These are phyloP conservation scores for Eurytoma adleriae DNA, from an alignment of 2,888 invertebrate genomes.

Conservation along the genomic window DNA sequence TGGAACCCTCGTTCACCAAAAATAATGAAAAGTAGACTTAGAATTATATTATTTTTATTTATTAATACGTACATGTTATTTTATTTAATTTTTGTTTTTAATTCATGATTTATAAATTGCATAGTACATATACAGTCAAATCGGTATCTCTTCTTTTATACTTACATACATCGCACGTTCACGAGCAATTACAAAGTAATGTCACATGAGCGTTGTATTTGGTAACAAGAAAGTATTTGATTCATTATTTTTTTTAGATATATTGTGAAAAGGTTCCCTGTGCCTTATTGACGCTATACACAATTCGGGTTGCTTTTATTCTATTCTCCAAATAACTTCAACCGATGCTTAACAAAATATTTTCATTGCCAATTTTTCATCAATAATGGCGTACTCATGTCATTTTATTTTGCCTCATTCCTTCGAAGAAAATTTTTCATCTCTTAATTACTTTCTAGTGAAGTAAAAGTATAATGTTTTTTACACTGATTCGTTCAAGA, in stretches of 20 bases:
- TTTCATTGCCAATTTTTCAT: constrained; percentile 26
- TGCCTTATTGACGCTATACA: constrained; percentile 35
- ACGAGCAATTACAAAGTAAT: constrained; percentile 45
- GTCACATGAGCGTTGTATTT: constrained; percentile 42
- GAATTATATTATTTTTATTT: constrained; percentile 58
- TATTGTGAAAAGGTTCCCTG: constrained; percentile 47
- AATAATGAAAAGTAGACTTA: constrained; percentile 18
- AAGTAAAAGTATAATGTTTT: constrained; percentile 40
- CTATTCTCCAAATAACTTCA: constrained; percentile 27
- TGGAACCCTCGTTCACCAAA: neutral
- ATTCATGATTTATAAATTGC: constrained; percentile 54
- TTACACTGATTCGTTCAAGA: constrained; percentile 28
- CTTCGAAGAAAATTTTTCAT: constrained; percentile 25
- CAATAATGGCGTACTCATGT: constrained; percentile 20
- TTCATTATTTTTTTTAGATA: constrained; percentile 32
- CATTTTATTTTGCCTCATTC: constrained; percentile 33
- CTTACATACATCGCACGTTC: constrained; percentile 37
- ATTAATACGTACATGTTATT: constrained; percentile 56
- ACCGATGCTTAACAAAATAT: constrained; percentile 48
- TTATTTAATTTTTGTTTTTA: constrained; percentile 52
- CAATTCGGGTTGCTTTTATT: constrained; percentile 30
- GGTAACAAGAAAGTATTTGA: constrained; percentile 52
- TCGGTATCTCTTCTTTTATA: constrained; percentile 40
- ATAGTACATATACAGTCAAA: constrained; percentile 54
- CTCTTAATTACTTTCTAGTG: constrained; percentile 46